Percentiles rank a stretch among this genome's conserved stretches.
Evolutionary conservation across 2,797 vertebrate genomes (phyloP).

Genomic region (Anabas testudineus): DNA sequence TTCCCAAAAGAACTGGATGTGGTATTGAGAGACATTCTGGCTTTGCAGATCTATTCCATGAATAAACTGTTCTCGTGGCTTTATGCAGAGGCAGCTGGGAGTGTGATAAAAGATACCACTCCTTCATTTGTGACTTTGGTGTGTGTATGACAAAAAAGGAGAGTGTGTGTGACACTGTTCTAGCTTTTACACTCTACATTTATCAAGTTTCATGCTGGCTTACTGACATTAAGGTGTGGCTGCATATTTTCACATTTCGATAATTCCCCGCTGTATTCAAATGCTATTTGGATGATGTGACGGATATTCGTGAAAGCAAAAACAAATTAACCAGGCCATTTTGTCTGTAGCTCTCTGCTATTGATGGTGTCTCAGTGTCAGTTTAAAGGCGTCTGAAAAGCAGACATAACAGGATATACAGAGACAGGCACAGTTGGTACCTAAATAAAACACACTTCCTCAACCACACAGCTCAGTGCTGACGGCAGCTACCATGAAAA

Average conservation of each 20-base stretch:
- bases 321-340: not conserved
- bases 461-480: not conserved
- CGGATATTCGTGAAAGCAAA: slow-evolving; percentile 10
- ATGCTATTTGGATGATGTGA: slow-evolving; percentile 46
- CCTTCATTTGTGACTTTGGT: too few relatives aligned
- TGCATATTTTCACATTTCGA: slow-evolving; percentile 44
- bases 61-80: slow-evolving; percentile 32
- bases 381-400: slow-evolving; percentile 25
- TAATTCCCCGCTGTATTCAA: slow-evolving; percentile 30
- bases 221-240: slow-evolving; percentile 32
- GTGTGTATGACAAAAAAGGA: slow-evolving; percentile 1
- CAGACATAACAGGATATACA: slow-evolving; percentile 61
- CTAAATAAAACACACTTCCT: slow-evolving; percentile 52
- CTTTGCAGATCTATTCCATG: slow-evolving; percentile 2
- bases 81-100: not conserved
- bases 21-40: not conserved
- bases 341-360: slow-evolving; percentile 36
- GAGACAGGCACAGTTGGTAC: slow-evolving; percentile 31
- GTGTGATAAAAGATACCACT: slow-evolving; percentile 29
- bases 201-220: slow-evolving; percentile 16
- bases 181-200: slow-evolving; percentile 7
- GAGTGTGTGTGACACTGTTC: slow-evolving; percentile 6
- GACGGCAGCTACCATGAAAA: slow-evolving; percentile 32
- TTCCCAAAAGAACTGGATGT: not conserved
- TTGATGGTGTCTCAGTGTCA: slow-evolving; percentile 24